A percentile compares a stretch with the other conserved stretches of the same genome.
Conservation (phyloP, 2,888 invertebrate genomes). For the Tipula vernalis region DNA sequence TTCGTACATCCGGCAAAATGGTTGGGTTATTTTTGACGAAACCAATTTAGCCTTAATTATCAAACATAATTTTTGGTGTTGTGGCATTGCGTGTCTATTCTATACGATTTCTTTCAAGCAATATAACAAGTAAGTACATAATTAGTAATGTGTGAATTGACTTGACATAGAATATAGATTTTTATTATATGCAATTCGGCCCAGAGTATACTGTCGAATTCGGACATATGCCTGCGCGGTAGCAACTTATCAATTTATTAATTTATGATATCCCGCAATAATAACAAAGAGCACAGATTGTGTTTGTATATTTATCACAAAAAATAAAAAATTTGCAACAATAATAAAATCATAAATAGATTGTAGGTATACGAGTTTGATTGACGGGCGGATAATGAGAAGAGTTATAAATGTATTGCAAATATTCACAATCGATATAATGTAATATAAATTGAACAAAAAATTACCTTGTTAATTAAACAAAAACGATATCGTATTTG, state of each 20-base stretch:
- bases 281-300: not conserved
- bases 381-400: not conserved
- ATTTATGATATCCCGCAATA: not conserved
- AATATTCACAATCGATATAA: not conserved
- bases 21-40: not conserved
- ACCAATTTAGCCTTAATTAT: not conserved
- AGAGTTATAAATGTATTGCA: not conserved
- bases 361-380: not conserved
- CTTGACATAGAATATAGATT: not conserved
- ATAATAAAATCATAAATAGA: not conserved
- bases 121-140: not conserved
- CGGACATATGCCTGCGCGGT: not conserved
- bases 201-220: too few species aligned
- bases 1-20: not conserved
- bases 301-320: not conserved
- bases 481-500: conserved; percentile 29
- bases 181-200: not conserved
- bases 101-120: not conserved
- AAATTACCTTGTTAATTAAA: conserved; percentile 29
- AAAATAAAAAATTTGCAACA: not conserved
- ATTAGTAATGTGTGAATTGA: not conserved
- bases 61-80: not conserved
- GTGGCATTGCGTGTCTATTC: not conserved
- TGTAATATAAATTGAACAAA: not conserved
- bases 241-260: not conserved